Conservation (phyloP, 2,113 vertebrate genomes). For the Pteronura brasiliensis region DNA sequence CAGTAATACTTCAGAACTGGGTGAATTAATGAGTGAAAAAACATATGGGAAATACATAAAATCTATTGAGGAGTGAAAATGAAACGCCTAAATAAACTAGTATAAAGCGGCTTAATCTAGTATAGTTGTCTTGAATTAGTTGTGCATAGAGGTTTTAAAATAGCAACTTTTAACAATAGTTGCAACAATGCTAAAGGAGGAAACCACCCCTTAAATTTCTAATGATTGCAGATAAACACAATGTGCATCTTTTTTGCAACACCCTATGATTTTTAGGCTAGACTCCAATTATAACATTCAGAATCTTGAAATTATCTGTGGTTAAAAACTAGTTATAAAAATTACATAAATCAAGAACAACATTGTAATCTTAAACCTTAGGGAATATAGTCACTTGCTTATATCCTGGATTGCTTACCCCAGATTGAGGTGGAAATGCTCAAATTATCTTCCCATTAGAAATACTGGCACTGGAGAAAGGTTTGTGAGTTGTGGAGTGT, state of each 20-base stretch:
- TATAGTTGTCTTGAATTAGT: conserved; percentile 71
- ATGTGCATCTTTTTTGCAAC: not conserved
- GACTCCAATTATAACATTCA: not conserved
- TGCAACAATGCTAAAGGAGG: not conserved
- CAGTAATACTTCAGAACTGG: conserved; percentile 83
- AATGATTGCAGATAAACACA: not conserved
- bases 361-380: not conserved
- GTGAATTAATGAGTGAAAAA: conserved; percentile 89
- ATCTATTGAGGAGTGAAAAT: conserved; percentile 64
- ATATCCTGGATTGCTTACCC: not conserved
- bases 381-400: not conserved
- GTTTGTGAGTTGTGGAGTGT: not conserved
- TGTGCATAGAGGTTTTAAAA: conserved; percentile 37
- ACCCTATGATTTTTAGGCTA: not conserved
- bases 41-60: conserved; percentile 89
- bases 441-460: not conserved
- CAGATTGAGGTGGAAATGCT: not conserved
- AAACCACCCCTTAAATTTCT: not conserved
- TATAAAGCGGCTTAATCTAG: conserved; percentile 4
- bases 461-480: not conserved
- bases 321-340: not conserved
- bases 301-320: not conserved
- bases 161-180: conserved; percentile 6
- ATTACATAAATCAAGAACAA: not conserved
- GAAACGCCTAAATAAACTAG: conserved; percentile 52